A percentile compares a stretch with the other conserved stretches of the same genome.
These are phyloP conservation scores for Ardeotis arabs DNA, from an alignment of 2,113 vertebrate genomes.

Conservation along the genomic window DNA sequence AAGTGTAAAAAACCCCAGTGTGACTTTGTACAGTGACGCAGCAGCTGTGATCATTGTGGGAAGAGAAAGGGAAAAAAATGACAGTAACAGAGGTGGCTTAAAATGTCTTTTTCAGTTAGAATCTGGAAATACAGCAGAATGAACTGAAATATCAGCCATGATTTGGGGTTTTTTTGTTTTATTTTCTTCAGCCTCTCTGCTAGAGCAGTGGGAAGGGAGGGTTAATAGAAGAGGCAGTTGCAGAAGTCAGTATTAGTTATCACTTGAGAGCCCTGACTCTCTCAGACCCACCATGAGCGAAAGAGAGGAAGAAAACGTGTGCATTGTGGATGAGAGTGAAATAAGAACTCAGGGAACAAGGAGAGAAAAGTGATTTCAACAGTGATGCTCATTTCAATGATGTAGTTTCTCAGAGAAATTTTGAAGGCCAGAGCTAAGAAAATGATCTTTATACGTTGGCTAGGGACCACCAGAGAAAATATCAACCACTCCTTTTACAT, in stretches of 20 bases:
- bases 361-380: not conserved
- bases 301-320: not conserved
- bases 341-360: not conserved
- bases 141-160: not conserved
- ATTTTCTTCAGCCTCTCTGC: not conserved
- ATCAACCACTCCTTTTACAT: not conserved
- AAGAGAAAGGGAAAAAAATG: not conserved
- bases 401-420: not conserved
- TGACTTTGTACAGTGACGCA: not conserved
- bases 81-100: not conserved
- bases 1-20: not conserved
- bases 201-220: not conserved
- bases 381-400: not conserved
- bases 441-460: not conserved
- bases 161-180: not conserved
- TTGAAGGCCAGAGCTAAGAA: not conserved
- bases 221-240: not conserved
- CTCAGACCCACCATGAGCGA: not conserved
- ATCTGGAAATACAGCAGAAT: not conserved
- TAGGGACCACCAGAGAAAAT: not conserved
- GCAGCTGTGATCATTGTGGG: not conserved
- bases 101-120: not conserved
- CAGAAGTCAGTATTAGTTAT: not conserved
- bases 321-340: not conserved
- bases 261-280: not conserved